Percentiles rank a stretch among this genome's conserved stretches.
These are phyloP conservation scores for Chydorus sphaericus DNA, from an alignment of 2,888 invertebrate species.

Conservation along the genomic window DNA sequence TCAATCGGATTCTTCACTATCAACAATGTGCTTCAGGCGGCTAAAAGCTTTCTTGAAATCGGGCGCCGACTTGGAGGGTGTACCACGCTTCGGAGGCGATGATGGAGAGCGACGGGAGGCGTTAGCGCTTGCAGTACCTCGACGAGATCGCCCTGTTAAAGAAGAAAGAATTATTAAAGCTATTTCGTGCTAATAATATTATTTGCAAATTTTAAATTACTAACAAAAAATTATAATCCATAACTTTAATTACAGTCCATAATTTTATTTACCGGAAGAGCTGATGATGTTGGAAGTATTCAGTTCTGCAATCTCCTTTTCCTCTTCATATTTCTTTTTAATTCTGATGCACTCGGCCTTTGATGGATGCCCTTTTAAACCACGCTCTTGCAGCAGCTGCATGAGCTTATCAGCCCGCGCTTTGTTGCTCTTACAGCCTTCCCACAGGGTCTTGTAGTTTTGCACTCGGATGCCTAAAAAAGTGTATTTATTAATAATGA, in stretches of 20 bases:
- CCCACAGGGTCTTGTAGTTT: conserved; percentile 16
- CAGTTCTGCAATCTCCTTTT: conserved; percentile 19
- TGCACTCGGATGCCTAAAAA: conserved; percentile 14
- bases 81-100: not conserved
- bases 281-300: conserved; percentile 19
- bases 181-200: no score
- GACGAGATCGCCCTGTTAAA: conserved; percentile 1
- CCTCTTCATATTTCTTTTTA: conserved; percentile 17
- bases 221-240: no score
- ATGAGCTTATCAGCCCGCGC: conserved; percentile 16
- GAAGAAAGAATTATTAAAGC: not conserved
- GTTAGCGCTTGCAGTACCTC: not conserved
- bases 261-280: not conserved
- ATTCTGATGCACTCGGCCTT: conserved; percentile 19
- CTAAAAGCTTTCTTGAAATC: conserved; percentile 8
- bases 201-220: no score
- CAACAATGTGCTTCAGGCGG: not conserved
- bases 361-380: conserved; percentile 20
- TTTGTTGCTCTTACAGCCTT: conserved; percentile 17
- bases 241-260: not conserved
- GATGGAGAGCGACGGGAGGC: not conserved
- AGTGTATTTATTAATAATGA: no score
- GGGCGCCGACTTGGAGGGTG: not conserved
- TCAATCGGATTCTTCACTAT: conserved; percentile 6
- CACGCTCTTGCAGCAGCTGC: conserved; percentile 18